Base-by-base conservation (phyloP, 2,888 invertebrate genomes). In the Megalurothrips usitatus region DNA sequence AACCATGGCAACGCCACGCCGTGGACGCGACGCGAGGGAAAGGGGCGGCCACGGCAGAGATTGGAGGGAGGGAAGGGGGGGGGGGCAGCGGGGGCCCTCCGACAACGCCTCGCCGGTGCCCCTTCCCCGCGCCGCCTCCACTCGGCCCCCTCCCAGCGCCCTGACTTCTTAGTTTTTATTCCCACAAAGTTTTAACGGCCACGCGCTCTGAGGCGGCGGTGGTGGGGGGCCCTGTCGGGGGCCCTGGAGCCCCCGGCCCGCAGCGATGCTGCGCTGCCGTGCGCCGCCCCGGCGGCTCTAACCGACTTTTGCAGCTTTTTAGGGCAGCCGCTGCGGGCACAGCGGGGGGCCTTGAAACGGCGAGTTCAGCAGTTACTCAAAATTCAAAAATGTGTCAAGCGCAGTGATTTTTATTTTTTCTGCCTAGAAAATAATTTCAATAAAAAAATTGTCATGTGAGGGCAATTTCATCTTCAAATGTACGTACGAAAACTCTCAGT, bases 111-210 rank as follows among this genome's bases (percentile, higher is more conserved):
- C 49, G 49, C 10, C 49, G 10, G 14, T 52, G 52, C 52, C 52
- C 52, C 58, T n/a, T 58, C 58, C 6, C 34, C 34, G 2, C 58
- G 19, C 68, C 9, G 68, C 10, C 68, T 23, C n/a, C n/a, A n/a
- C n/a, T n/a, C 26, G 68, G 26, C 68, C 68, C 68, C 12, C 68
- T 23, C 26, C 26, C 58, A 26, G 12, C 23, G 68, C 68, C 26
- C 12, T 26, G 68, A 75, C 68, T 75, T 75, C 68, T 75, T 75
- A 26, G 68, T 75, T 75, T 75, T 75, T 75, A 26, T 75, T 75
- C 68, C 68, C 68, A 75, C 68, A 75, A 23, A 75, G 68, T 75
- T 75, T 75, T 75, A 75, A 75, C 68, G 68, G 68, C 68, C 68
- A 58, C 34, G 34, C 34, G 34, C 34, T 43, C 6, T 12, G 19